These are phyloP conservation scores for Sebastolobus alascanus DNA, from an alignment of 2,797 vertebrate species.

Conservation along the genomic window DNA sequence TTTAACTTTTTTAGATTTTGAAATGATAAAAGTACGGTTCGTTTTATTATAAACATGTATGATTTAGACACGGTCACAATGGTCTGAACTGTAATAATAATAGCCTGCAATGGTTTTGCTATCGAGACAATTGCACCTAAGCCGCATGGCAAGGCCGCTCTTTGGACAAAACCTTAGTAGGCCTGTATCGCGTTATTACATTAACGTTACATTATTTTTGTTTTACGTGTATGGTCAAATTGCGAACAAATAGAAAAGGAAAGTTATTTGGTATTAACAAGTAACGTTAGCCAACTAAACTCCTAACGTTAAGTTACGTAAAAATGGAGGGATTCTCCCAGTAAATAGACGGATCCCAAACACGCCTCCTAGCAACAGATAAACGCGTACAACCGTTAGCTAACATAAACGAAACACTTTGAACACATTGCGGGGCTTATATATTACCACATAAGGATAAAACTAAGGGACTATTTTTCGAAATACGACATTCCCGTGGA, in stretches of 20 bases:
- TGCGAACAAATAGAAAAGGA: rapidly evolving
- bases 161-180: not conserved
- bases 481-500: not conserved
- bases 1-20: not conserved
- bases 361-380: rapidly evolving
- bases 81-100: no score
- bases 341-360: constrained; percentile 31
- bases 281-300: rapidly evolving
- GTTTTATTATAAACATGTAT: no score
- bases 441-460: rapidly evolving
- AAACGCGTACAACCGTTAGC: no score
- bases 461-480: rapidly evolving
- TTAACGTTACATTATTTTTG: rapidly evolving
- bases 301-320: not conserved
- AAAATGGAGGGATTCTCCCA: not conserved
- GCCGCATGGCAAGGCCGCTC: constrained; percentile 61
- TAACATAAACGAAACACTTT: rapidly evolving
- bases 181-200: not conserved
- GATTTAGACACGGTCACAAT: rapidly evolving
- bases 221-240: rapidly evolving
- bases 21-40: no score
- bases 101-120: no score
- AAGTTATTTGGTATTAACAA: rapidly evolving
- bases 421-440: rapidly evolving
- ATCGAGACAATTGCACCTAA: no score